Conservation (phyloP, 2,797 vertebrate species). For the Stomatorhinus walkeri region DNA sequence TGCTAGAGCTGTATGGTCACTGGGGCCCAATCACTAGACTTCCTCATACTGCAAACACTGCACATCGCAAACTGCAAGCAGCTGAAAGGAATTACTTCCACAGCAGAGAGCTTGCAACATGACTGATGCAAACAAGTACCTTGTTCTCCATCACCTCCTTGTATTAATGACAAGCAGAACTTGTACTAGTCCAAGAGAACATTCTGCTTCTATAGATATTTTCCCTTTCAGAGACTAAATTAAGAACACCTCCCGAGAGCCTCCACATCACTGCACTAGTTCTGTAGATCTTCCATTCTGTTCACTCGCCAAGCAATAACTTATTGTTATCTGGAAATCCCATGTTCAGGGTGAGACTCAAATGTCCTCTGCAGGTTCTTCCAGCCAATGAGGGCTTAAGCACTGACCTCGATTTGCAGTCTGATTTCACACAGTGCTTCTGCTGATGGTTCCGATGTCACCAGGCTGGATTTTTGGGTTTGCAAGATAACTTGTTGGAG, state of each 20-base stretch:
- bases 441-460: background rate
- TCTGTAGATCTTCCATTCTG: background rate
- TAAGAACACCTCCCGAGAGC: background rate
- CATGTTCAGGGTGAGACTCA: background rate
- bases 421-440: background rate
- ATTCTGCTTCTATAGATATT: background rate
- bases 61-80: background rate
- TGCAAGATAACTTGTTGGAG: background rate
- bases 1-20: background rate
- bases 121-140: background rate
- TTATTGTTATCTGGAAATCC: background rate
- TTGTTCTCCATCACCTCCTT: background rate
- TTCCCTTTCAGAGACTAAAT: background rate
- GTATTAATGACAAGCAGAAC: background rate
- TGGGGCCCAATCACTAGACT: background rate
- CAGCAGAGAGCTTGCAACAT: background rate
- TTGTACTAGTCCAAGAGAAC: background rate
- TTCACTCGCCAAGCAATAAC: background rate
- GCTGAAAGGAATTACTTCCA: background rate
- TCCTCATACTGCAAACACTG: background rate
- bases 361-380: background rate
- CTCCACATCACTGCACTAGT: background rate
- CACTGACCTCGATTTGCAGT: background rate
- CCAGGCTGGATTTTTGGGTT: background rate
- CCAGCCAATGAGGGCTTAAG: background rate